A percentile compares a stretch with the other conserved stretches of the same genome.
These are phyloP conservation scores for Craterocephalus amniculus DNA, from an alignment of 2,797 vertebrate genomes.

Conservation along the genomic window DNA sequence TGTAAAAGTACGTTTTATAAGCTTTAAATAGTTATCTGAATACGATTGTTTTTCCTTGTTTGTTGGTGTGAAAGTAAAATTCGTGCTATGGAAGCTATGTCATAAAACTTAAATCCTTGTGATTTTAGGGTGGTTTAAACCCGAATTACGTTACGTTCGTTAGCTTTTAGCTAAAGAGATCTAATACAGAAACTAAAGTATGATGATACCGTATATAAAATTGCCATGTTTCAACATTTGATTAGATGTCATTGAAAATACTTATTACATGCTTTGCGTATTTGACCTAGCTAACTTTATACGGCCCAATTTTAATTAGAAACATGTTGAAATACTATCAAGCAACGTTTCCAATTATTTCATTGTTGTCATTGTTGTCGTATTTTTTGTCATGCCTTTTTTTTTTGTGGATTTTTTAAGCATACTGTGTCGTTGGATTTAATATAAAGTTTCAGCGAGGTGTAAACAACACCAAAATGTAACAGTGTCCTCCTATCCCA, in stretches of 20 bases:
- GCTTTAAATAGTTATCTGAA: background rate
- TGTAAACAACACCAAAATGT: background rate
- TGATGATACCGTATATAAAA: background rate
- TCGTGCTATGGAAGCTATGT: background rate
- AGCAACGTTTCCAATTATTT: background rate
- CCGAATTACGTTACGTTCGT: background rate
- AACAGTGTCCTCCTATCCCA: background rate
- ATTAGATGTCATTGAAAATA: background rate
- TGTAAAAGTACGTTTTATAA: constrained; percentile 4
- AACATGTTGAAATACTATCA: background rate
- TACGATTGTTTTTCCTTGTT: rapidly evolving
- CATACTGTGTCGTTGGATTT: background rate
- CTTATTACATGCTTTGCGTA: background rate
- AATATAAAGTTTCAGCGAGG: background rate
- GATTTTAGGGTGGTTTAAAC: background rate
- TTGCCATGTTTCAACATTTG: background rate
- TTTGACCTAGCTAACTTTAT: background rate
- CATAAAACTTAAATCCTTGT: background rate
- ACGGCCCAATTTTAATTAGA: background rate
- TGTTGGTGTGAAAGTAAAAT: background rate
- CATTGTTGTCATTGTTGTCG: background rate
- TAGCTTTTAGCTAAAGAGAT: background rate
- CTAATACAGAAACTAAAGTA: background rate
- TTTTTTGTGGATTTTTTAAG: background rate
- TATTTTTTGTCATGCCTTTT: background rate